Base-by-base conservation (phyloP, 2,113 vertebrate species). In the Corythoichthys intestinalis region DNA sequence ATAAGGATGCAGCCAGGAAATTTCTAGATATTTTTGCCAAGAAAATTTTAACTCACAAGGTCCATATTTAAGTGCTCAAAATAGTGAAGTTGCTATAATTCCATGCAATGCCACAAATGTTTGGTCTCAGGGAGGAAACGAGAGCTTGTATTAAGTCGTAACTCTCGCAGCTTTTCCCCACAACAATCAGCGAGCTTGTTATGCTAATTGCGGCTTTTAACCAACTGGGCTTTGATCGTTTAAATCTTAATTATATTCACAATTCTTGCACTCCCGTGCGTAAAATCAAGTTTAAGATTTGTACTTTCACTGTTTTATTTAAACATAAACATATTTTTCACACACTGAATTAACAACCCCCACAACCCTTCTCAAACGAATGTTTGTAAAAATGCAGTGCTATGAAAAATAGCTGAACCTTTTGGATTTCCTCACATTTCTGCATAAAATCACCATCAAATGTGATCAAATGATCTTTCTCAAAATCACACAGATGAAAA, bases 101-200 rank as follows among this genome's bases (percentile, higher is more conserved):
- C 46, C 56, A 73, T 52, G 64, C 37, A 76, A 79, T 62, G 58
- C 73, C 49, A 59, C 15, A 37, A 66, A 50, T n/a, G 49, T 52
- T 52, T 4, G 15, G 17, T 5, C 49, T 52, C 4, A 17, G 15
- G 10, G 67, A 17, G 41, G 62, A 64, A 6, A 38, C 39, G 64
- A 70, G 56, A 69, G 37, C 59, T 47, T 66, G 20, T 69, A 77
- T 66, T 70, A 53, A 85, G 67, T 49, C 78, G 20, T 72, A 70
- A 78, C 74, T 74, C 10, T 17, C 71, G 81, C 64, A 73, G 54
- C 72, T 47, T 76, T 65, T 77, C 69, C 59, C 61, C 41, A 39
- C 62, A 71, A 81, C 71, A 78, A 82, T 69, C 11, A 59, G 8
- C 41, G 41, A 59, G 65, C 74, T 83, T 80, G 82, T 77, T 77